Conservation (phyloP, 2,113 vertebrate species). For the Vulpes vulpes region DNA sequence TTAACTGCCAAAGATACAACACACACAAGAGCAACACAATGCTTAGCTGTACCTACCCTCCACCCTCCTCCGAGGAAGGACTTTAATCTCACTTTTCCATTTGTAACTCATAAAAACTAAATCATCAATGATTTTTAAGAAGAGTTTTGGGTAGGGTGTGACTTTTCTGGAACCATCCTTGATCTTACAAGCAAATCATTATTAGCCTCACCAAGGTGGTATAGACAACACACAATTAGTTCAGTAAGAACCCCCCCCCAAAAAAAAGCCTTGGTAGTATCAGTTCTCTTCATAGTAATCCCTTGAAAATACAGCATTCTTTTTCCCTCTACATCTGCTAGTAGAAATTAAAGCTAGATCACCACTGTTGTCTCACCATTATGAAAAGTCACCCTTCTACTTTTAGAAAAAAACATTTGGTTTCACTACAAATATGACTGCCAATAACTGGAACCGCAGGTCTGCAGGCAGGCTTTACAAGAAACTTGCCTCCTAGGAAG, state of each 20-base stretch:
- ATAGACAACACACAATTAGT: neutral
- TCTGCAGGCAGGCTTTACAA: constrained; percentile 29
- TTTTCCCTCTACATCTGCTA: constrained; percentile 44
- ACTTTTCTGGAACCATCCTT: constrained; percentile 57
- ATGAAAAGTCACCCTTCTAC: constrained; percentile 45
- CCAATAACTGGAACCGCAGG: neutral
- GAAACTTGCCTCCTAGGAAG: constrained; percentile 38
- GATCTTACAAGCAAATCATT: constrained; percentile 52
- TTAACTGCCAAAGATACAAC: neutral
- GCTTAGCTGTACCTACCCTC: neutral
- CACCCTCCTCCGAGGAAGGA: neutral
- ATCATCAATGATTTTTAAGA: neutral
- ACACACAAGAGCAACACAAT: neutral
- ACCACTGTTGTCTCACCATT: neutral
- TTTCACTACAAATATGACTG: neutral
- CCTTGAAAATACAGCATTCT: neutral
- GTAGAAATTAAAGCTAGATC: constrained; percentile 49
- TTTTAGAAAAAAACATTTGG: constrained; percentile 44
- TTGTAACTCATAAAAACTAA: constrained; percentile 36
- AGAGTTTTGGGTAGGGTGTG: neutral
- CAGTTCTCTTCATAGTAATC: constrained; percentile 43
- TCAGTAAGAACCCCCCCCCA: neutral
- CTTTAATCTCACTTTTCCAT: constrained; percentile 32
- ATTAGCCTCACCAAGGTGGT: constrained; percentile 32
- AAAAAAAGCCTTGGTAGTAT: constrained; percentile 53